Conservation (phyloP, 2,888 invertebrate genomes). For the Willowsia nigromaculata region DNA sequence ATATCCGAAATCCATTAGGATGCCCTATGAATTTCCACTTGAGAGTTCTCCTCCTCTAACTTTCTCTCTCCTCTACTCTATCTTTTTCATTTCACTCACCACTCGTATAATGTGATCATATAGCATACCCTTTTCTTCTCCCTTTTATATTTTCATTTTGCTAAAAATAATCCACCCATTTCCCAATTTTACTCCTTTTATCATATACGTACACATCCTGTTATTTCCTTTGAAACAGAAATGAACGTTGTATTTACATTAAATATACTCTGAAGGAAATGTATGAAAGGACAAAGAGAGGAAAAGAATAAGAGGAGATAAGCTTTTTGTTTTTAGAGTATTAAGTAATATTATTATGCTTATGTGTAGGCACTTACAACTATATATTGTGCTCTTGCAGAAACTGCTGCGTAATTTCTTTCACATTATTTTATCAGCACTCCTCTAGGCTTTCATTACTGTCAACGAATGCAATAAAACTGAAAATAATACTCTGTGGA, state of each 20-base stretch:
- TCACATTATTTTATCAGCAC: neutral
- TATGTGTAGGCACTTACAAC: too few species aligned
- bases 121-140: slow-evolving; percentile 21
- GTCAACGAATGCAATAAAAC: slow-evolving; percentile 30
- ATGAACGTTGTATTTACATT: neutral
- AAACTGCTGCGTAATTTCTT: neutral
- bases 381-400: too few species aligned
- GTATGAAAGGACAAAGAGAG: slow-evolving; percentile 2
- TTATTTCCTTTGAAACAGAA: neutral
- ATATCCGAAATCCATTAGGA: slow-evolving; percentile 78
- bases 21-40: slow-evolving; percentile 77
- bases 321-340: neutral
- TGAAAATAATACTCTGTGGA: slow-evolving; percentile 1
- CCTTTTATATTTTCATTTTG: slow-evolving; percentile 50
- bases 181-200: slow-evolving; percentile 45
- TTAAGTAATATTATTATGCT: slow-evolving; percentile 1
- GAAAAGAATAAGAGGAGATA: slow-evolving; percentile 21
- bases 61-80: neutral
- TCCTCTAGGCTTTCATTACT: neutral
- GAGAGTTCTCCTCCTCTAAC: slow-evolving; percentile 55
- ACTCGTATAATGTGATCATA: neutral
- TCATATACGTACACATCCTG: slow-evolving; percentile 5
- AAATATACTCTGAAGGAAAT: neutral
- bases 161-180: slow-evolving; percentile 49
- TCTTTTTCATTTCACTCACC: neutral